Evolutionary conservation across 2,888 invertebrate species (phyloP), one percentile per base, ranked within the genome.

Genomic region (Blera fallax): DNA sequence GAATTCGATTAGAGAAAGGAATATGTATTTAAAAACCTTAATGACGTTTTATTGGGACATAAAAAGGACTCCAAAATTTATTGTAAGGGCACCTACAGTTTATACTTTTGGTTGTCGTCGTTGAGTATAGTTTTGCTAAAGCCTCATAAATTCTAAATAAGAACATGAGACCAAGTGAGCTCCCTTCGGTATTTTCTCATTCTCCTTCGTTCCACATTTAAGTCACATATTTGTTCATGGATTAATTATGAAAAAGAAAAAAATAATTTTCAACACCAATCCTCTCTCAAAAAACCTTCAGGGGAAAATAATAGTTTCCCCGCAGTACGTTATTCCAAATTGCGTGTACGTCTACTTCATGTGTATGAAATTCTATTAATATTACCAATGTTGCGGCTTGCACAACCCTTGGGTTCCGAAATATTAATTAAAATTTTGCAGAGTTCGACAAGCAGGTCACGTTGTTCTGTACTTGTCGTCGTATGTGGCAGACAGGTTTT

Each of bases 361-460:
- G 64, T 29, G 56, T n/a, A 64, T 40, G 32, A 64, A 65, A 58
- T 70, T 64, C 56, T 58, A 77, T 70, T 70, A 70, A 50, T 40
- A 58, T 40, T 37, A 50, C 37, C 73, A 73, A 67, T 78, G 29
- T 67, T 73, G 60, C 43, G 60, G 78, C 52, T 60, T 37, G 40
- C 34, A 18, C 37, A 65, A 65, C 67, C 72, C 72, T 60, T 60
- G 37, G 67, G 60, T 58, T 29, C 8, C 60, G 11, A 62, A 78
- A 78, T 73, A 78, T 78, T 83, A 83, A 83, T 83, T 83, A 83
- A 78, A 83, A 73, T 78, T 72, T 67, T 78, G 54, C 58, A 77
- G 50, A 45, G 27, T 65, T 73, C 83, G 52, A 73, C 83, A 73
- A 54, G 60, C 78, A 78, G 64, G 77, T 73, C 78, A 78, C 78